Evolutionary conservation across 2,113 vertebrate genomes (phyloP).

Genomic region (Dicaeum eximium): DNA sequence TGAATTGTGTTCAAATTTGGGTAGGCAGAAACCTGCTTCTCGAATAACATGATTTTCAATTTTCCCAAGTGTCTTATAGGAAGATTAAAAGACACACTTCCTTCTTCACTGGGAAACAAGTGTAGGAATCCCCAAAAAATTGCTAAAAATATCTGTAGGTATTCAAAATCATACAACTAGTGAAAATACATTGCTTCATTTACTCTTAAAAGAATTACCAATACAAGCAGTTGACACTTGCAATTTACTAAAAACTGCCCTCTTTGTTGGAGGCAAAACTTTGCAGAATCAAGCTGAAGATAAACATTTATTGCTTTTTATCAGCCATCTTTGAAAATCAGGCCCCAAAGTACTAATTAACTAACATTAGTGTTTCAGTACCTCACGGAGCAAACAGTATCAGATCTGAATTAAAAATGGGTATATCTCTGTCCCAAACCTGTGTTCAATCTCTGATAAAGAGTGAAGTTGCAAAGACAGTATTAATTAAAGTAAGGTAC

Average conservation of each 20-base stretch:
- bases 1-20: neutral
- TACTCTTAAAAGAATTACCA: neutral
- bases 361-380: neutral
- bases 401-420: slow-evolving; percentile 49
- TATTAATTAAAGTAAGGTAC: slow-evolving; percentile 55
- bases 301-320: slow-evolving; percentile 55
- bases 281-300: slow-evolving; percentile 20
- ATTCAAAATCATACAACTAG: neutral
- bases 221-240: neutral
- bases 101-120: neutral
- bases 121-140: neutral
- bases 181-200: neutral
- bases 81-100: neutral
- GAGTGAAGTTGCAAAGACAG: neutral
- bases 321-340: slow-evolving; percentile 53
- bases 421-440: slow-evolving; percentile 51
- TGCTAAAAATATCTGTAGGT: neutral
- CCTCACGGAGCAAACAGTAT: neutral
- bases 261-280: neutral
- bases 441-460: slow-evolving; percentile 20
- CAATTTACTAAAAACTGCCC: neutral
- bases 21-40: neutral
- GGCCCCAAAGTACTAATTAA: slow-evolving; percentile 62
- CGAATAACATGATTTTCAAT: neutral
- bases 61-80: neutral